These are phyloP conservation scores for Strongylocentrotus purpuratus DNA, from an alignment of 35 echinoderm and acorn worm genomes.

Conservation along the genomic window DNA sequence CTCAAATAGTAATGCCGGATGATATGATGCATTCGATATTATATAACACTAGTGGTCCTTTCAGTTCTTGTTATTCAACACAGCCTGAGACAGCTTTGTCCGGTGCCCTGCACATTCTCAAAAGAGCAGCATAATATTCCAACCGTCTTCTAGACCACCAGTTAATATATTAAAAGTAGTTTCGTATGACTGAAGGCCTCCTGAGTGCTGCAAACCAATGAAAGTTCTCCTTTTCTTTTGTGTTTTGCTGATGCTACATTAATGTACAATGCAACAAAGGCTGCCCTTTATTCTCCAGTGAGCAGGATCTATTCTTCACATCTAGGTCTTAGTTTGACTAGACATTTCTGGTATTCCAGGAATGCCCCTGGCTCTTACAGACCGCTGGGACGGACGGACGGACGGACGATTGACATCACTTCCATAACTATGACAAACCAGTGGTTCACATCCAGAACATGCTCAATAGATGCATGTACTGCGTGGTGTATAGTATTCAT, in stretches of 20 bases:
- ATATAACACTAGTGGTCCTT: not conserved
- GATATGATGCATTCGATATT: not conserved
- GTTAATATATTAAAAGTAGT: too few relatives aligned
- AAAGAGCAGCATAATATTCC: too few relatives aligned
- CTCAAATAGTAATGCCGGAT: too few relatives aligned
- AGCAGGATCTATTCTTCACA: not conserved
- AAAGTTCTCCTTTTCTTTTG: not conserved
- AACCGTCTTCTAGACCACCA: not conserved
- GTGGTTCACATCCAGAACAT: not conserved
- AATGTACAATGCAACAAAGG: not conserved
- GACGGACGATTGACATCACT: too few relatives aligned
- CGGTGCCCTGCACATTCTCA: too few relatives aligned
- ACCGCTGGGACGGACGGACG: not conserved
- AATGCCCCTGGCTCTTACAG: not conserved
- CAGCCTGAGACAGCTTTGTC: not conserved
- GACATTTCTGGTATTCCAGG: not conserved
- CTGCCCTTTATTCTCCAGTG: not conserved
- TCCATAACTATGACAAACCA: not conserved
- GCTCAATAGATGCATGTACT: not conserved
- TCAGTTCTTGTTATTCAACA: not conserved
- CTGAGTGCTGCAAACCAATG: too few relatives aligned
- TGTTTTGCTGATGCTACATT: not conserved
- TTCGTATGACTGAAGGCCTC: too few relatives aligned
- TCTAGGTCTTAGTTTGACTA: not conserved
- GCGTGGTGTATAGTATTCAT: not conserved